A percentile compares a stretch with the other conserved stretches of the same genome.
These are phyloP conservation scores for Trachurus trachurus DNA, from an alignment of 2,797 vertebrate genomes.

Conservation along the genomic window DNA sequence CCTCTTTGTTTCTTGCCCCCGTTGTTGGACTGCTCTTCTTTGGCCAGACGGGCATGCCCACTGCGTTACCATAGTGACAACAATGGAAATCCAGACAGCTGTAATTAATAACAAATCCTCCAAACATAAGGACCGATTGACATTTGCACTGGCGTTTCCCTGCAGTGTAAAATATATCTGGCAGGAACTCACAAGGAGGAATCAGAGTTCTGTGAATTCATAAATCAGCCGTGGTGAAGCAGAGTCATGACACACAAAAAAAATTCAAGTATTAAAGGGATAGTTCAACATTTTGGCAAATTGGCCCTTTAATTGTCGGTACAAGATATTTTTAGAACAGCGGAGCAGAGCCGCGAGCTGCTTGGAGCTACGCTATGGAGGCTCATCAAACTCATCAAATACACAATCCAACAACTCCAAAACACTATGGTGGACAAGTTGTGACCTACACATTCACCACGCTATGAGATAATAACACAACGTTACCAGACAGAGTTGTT, in stretches of 20 bases:
- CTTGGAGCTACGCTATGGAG: too few species aligned
- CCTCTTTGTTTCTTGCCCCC: slow-evolving; percentile 60
- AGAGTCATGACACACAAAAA: not conserved
- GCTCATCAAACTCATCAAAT: too few species aligned
- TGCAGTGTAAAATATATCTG: slow-evolving; percentile 16
- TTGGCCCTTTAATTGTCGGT: too few species aligned
- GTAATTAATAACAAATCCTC: slow-evolving; percentile 47
- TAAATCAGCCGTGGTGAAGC: not conserved
- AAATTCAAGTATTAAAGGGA: not conserved
- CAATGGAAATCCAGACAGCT: slow-evolving; percentile 56
- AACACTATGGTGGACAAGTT: too few species aligned
- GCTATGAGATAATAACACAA: too few species aligned
- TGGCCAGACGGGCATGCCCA: slow-evolving; percentile 46
- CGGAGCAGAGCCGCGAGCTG: too few species aligned
- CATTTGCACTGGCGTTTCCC: slow-evolving; percentile 14
- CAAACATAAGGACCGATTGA: slow-evolving; percentile 26
- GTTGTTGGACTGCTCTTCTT: slow-evolving; percentile 44
- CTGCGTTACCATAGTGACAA: slow-evolving; percentile 69
- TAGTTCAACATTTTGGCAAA: too few species aligned
- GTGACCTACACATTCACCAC: too few species aligned
- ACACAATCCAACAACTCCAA: too few species aligned
- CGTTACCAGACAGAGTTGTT: too few species aligned
- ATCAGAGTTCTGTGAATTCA: slow-evolving; percentile 6
- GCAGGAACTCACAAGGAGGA: not conserved
- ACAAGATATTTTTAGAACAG: too few species aligned